These are phyloP conservation scores for Chiroxiphia lanceolata DNA, from an alignment of 2,797 vertebrate genomes.

Conservation along the genomic window DNA sequence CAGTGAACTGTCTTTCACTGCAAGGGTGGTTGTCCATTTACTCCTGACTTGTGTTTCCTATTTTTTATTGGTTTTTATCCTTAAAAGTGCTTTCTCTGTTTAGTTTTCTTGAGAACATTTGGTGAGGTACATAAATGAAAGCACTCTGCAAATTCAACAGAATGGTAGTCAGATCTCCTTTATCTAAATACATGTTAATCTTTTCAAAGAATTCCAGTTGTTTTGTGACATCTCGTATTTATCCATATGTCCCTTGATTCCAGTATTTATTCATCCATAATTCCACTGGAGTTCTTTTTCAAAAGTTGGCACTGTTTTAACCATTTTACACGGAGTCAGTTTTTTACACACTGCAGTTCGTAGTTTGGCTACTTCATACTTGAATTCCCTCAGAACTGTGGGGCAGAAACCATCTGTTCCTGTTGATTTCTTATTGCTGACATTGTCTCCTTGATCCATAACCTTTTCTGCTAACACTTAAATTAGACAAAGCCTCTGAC, in stretches of 20 bases:
- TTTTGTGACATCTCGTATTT: neutral
- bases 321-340: neutral
- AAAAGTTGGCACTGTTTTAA: neutral
- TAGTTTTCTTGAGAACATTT: neutral
- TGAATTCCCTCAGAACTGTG: neutral
- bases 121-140: neutral
- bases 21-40: neutral
- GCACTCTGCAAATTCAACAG: neutral
- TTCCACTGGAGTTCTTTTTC: neutral
- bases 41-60: neutral
- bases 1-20: neutral
- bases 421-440: neutral
- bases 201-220: neutral
- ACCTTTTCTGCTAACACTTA: neutral
- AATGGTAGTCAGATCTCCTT: neutral
- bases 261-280: neutral
- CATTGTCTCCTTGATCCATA: neutral
- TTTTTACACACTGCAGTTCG: neutral
- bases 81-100: neutral
- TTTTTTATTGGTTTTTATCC: neutral
- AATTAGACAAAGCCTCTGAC: neutral
- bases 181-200: neutral
- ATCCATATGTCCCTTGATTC: neutral
- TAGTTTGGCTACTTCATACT: constrained; percentile 25
- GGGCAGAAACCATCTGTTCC: constrained; percentile 15